Conservation (phyloP, 2,888 invertebrate genomes). For the Linhomoeus sp. region DNA sequence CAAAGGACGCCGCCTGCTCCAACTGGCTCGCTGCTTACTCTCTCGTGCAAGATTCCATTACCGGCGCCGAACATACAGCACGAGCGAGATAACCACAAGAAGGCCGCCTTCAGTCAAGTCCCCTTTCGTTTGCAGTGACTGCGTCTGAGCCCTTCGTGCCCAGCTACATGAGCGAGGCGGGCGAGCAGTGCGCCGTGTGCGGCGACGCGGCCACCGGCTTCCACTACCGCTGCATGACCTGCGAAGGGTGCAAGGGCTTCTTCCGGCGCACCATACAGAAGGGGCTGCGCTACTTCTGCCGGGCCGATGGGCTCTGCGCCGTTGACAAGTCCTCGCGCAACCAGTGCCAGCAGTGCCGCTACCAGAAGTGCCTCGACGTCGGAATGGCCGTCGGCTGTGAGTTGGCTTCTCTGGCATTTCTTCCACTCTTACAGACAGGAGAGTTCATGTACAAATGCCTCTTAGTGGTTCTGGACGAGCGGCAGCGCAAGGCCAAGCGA, state of each 20-base stretch:
- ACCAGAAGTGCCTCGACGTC: conserved; percentile 29
- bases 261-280: conserved; percentile 33
- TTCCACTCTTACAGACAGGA: not conserved
- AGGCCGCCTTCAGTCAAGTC: no score
- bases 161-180: conserved; percentile 24
- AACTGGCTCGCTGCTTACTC: no score
- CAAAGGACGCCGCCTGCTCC: no score
- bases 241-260: conserved; percentile 36
- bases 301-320: conserved; percentile 24
- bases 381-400: conserved; percentile 33
- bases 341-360: conserved; percentile 32
- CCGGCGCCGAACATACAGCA: no score
- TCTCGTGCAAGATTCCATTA: no score
- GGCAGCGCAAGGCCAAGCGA: conserved; percentile 30
- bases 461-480: conserved; percentile 33
- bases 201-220: conserved; percentile 33
- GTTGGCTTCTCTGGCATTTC: conserved; percentile 9
- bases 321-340: conserved; percentile 32
- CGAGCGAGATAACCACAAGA: no score
- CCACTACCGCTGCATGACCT: conserved; percentile 32
- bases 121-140: no score
- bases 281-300: conserved; percentile 29
- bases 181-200: conserved; percentile 34
- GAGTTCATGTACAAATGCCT: not conserved
- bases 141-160: no score